Base-by-base conservation (phyloP, 2,797 vertebrate species). In the Buphagus erythrorhynchus region DNA sequence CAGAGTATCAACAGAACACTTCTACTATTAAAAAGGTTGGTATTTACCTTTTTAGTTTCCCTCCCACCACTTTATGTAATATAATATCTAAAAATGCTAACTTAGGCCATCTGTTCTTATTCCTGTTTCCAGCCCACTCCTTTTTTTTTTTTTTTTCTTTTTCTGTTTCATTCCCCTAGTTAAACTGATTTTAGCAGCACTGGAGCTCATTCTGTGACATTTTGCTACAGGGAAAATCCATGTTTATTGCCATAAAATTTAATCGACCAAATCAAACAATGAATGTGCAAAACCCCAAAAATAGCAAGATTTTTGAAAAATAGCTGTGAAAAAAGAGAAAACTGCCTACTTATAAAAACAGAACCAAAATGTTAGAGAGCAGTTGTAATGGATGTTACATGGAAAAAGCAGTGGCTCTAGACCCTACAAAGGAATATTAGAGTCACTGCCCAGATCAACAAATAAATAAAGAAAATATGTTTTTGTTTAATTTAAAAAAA, bases 31-130 rank as follows among this genome's bases (percentile, higher is more conserved):
- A 86, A 96, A 92, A 86, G 26, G 38, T 84, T 75, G 69, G 45
- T 66, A 90, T 65, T 61, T 89, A 84, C 78, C 84, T 92, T 95
- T 91, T 88, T 78, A 68, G 69, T 92, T 93, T 86, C 54, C 92
- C 88, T 94, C 77, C 88, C 92, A 85, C 92, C 78, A 96, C 82
- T 84, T 97, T 94, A 97, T 97, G 79, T 95, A 91, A 95, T 88
- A 76, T 65, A 61, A 95, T 92, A 71, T 95, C 86, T 94, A 94
- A 96, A 95, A 73, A 84, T 51, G 42, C 48, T 87, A 96, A 81
- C 86, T 57, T 68, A 45, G 72, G 35, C 95, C 97, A 97, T 97
- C 96, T 97, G 97, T 51, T 97, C 79, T 79, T 87, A 88, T 76
- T 95, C 67, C 92, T 95, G 77, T 93, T 97, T 94, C 80, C 80